Percentiles rank a stretch among this genome's conserved stretches.
These are phyloP conservation scores for Chelon auratus DNA, from an alignment of 2,797 vertebrate species.

Conservation along the genomic window DNA sequence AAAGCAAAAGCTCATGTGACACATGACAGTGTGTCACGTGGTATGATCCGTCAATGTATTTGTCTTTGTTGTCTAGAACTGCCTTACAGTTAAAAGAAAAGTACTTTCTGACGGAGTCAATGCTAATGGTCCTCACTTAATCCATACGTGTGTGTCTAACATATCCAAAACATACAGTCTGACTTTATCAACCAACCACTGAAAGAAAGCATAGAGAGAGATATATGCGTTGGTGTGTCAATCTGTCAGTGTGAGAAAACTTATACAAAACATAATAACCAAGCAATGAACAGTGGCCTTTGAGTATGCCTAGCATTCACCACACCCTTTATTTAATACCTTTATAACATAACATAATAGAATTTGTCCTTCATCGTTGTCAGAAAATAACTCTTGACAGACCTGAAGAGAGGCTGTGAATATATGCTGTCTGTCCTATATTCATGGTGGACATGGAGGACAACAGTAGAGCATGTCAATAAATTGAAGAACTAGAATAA, in stretches of 20 bases:
- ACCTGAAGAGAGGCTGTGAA: slow-evolving; percentile 4
- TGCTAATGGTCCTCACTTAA: not conserved
- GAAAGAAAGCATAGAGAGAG: not conserved
- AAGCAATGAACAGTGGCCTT: not conserved
- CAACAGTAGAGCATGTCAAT: not conserved
- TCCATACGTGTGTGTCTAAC: not conserved
- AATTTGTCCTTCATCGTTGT: too few relatives aligned
- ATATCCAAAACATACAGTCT: not conserved
- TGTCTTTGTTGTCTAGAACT: too few relatives aligned
- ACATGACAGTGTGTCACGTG: not conserved
- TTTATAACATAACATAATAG: too few relatives aligned
- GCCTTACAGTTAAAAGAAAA: too few relatives aligned
- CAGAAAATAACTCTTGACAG: slow-evolving; percentile 1
- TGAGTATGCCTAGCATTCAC: not conserved
- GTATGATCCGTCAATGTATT: too few relatives aligned
- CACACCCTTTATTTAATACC: not conserved
- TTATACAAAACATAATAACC: not conserved
- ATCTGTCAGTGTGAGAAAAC: slow-evolving; percentile 6
- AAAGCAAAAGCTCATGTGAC: not conserved
- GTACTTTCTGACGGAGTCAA: not conserved
- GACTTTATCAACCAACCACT: not conserved
- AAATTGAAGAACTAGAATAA: not conserved
- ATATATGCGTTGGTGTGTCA: not conserved
- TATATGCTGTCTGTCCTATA: slow-evolving; percentile 15
- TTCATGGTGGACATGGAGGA: slow-evolving; percentile 3